Conservation (phyloP, 2,888 invertebrate genomes). For the Ommatoiulus sabulosus region DNA sequence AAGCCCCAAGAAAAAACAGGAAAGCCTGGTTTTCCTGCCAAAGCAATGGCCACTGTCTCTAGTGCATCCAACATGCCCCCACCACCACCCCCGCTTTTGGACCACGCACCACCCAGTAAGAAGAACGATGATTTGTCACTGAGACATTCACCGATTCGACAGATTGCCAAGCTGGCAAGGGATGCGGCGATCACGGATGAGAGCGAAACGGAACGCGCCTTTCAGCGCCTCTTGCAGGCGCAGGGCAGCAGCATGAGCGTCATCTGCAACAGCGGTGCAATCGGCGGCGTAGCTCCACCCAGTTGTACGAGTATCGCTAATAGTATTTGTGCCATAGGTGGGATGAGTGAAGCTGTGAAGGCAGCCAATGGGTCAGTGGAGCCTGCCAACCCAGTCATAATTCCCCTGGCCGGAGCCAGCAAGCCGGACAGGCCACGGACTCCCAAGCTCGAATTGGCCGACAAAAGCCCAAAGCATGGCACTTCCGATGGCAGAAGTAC, state of each 20-base stretch:
- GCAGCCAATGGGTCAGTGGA: background rate
- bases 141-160: conserved; percentile 51
- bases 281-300: background rate
- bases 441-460: conserved; percentile 57
- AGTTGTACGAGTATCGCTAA: background rate
- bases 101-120: background rate
- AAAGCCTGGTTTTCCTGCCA: conserved; percentile 51
- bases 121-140: conserved; percentile 53
- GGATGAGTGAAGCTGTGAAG: background rate
- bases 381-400: background rate
- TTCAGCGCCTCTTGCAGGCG: conserved; percentile 72
- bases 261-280: conserved; percentile 71
- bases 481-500: conserved; percentile 57
- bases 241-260: conserved; percentile 70
- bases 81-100: conserved; percentile 57
- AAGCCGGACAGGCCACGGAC: conserved; percentile 55
- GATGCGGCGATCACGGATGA: conserved; percentile 66
- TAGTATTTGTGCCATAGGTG: background rate
- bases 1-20: conserved; percentile 29
- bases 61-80: conserved; percentile 55
- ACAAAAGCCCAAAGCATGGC: conserved; percentile 57
- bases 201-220: conserved; percentile 74
- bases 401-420: background rate
- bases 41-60: background rate
- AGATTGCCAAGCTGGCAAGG: conserved; percentile 45